Evolutionary conservation across 2,797 vertebrate genomes (phyloP), one percentile per base, ranked within the genome.

Genomic region (Scleropages formosus): DNA sequence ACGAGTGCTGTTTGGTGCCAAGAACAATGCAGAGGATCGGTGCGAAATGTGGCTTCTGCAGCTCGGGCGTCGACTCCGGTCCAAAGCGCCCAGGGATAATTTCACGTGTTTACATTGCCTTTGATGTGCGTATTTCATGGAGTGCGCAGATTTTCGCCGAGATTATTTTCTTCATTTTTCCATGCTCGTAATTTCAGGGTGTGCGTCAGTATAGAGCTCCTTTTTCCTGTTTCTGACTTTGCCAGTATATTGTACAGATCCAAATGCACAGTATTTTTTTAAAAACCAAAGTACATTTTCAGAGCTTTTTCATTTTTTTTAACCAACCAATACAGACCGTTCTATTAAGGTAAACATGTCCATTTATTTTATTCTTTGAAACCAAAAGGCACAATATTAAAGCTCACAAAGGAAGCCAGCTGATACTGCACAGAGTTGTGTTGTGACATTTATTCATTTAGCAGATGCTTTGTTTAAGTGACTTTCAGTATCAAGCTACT

Each of bases 61-160:
- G 18, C 26, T 49, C 22, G 20, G 9, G 39, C n/a, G 8, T 47
- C 20, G 20, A 8, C 46, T 66, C 56, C 22, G 27, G 62, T 58
- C 62, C 58, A 75, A 24, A 60, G 24, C 26, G 9, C 56, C 44
- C 49, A 15, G 76, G 12, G n/a, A 11, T 39, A 56, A 20, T 51
- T 61, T 62, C 4, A 75, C n/a, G 20, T 31, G 16, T 70, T 53
- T 70, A 9, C 18, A n/a, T 63, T 62, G 26, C 27, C n/a, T 53
- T 51, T 53, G 3, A 53, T 64, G 24, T 53, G n/a, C 18, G 7
- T 64, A 49, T 13, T 74, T 74, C n/a, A 24, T 70, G 22, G 9
- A 13, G 10, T 53, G 10, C 27, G 22, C 46, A 62, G 62, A 9
- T 71, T 58, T 26, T 31, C 18, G 51, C 22, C 46, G 58, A 31